Evolutionary conservation across 2,888 invertebrate genomes (phyloP), one percentile per base, ranked within the genome.

Genomic region (Agriopis leucophaearia): DNA sequence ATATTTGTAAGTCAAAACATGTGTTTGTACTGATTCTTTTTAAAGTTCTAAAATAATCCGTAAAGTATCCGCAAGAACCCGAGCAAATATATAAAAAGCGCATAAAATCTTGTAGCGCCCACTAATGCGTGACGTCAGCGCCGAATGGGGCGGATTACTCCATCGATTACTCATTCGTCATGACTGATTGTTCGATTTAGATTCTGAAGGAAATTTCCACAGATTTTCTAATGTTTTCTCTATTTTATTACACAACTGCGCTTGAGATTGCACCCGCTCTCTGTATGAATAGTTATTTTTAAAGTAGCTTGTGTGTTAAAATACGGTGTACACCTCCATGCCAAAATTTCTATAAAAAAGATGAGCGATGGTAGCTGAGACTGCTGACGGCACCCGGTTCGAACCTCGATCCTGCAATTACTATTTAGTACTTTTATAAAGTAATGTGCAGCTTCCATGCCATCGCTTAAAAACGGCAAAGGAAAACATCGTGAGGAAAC

Each of bases 61-160:
- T 51, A 15, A 48, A 54, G 9, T 36, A 65, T 42, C 54, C 18
- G 35, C 27, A 47, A 59, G 60, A 66, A 60, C 54, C 12, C 54
- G 45, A 44, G 55, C 12, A 56, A 61, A 56, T 56, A 45, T 16
- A 50, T 60, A 66, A 62, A 66, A 66, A 1, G n/a, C 36, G 10
- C 48, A 38, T 66, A 56, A 66, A 66, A 60, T 36, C 6, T 0
- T 8, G 15, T 13, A 8, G 48, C 66, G 55, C 60, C 60, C 66
- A 66, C 60, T 16, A 10, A 5, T 0, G 12, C 16, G 15, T 61
- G 66, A 66, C 66, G 66, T 61, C 66, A 57, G 27, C 36, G 10
- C 45, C 16, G 44, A 27, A 51, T 45, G n/a, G 7, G 10, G 55
- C 18, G 35, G 44, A 55, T 61, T 56, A 60, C 57, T 51, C 38